Conservation (phyloP, 2,113 vertebrate genomes). For the Psilopsiagon aurifrons region DNA sequence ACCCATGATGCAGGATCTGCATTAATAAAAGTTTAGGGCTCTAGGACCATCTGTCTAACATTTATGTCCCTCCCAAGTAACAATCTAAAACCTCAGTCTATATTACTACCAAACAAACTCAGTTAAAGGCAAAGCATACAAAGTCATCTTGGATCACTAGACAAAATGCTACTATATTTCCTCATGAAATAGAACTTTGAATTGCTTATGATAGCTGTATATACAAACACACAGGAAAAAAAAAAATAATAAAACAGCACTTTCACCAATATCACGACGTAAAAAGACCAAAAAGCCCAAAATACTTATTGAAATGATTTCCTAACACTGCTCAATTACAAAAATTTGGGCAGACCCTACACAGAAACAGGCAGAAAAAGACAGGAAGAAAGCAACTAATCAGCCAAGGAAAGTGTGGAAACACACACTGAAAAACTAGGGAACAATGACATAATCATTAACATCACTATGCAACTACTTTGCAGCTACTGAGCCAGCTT, state of each 20-base stretch:
- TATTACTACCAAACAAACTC: background rate
- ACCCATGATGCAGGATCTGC: background rate
- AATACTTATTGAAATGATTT: background rate
- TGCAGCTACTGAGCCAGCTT: background rate
- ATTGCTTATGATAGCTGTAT: background rate
- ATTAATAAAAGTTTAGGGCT: background rate
- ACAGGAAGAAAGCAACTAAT: background rate
- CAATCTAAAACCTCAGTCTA: background rate
- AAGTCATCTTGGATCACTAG: background rate
- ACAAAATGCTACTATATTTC: background rate
- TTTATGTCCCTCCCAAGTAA: background rate
- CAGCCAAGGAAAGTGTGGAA: background rate
- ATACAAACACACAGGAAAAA: background rate
- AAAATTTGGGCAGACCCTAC: background rate
- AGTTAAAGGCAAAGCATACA: background rate
- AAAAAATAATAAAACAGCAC: background rate
- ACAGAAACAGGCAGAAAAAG: background rate
- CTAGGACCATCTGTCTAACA: background rate
- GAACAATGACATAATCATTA: background rate
- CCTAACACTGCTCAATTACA: background rate
- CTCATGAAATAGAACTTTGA: background rate
- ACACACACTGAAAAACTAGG: background rate
- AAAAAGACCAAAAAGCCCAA: background rate
- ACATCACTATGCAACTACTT: background rate
- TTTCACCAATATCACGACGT: background rate